phyloP scores from a whole-genome alignment of 1,140 invertebrate species.

The Phymorhynchus buccinoides region DNA sequence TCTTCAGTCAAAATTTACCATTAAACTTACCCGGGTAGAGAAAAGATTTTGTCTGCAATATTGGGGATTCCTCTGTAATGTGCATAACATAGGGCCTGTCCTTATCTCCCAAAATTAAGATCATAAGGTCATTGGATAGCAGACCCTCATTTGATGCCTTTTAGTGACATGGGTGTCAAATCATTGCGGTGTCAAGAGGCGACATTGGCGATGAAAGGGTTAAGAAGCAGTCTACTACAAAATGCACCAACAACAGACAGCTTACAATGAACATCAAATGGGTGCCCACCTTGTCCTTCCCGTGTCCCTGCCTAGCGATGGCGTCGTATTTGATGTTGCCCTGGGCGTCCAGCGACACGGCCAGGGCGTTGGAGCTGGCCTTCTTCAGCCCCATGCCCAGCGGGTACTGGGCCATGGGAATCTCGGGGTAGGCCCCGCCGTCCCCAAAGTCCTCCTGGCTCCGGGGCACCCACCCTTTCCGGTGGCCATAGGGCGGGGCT shows the following conservation, averaged over 20 bases:
- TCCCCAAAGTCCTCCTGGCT: constrained; percentile 90
- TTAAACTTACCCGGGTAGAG: too few relatives aligned
- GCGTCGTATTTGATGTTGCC: constrained; percentile 97
- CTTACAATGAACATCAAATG: neutral
- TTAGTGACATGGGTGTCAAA: too few relatives aligned
- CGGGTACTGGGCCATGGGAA: constrained; percentile 97
- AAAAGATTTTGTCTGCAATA: too few relatives aligned
- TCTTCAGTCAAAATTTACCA: too few relatives aligned
- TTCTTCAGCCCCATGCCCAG: constrained; percentile 83
- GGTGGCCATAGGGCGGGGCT: constrained; percentile 96
- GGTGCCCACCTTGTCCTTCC: constrained; percentile 88
- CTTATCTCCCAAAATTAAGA: too few relatives aligned
- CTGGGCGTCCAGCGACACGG: constrained; percentile 90
- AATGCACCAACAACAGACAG: neutral
- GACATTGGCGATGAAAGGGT: too few relatives aligned
- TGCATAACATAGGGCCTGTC: too few relatives aligned
- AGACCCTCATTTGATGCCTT: too few relatives aligned
- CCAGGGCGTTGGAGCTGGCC: constrained; percentile 86
- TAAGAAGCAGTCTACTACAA: too few relatives aligned
- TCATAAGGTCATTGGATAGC: too few relatives aligned
- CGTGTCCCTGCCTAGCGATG: constrained; percentile 94
- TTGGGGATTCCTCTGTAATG: too few relatives aligned
- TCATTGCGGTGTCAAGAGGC: too few relatives aligned
- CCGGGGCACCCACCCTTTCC: constrained; percentile 95
- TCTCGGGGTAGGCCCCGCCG: constrained; percentile 99